Percentiles rank a stretch among this genome's conserved stretches.
phyloP scores from a whole-genome alignment of 2,797 vertebrate genomes.

The Gymnoscopelus braueri region DNA sequence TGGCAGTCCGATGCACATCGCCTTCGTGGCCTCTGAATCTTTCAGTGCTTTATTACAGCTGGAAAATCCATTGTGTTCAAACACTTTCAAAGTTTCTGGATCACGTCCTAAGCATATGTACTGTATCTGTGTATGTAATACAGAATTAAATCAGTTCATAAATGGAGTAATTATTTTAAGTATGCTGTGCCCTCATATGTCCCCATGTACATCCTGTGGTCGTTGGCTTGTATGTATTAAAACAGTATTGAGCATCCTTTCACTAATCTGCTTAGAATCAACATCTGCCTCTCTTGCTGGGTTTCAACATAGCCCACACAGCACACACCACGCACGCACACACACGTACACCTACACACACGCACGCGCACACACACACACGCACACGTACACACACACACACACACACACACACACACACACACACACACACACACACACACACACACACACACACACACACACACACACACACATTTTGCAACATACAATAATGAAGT shows the following conservation, averaged over 20 bases:
- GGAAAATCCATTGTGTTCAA: too few species aligned
- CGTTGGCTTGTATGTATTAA: slow-evolving; percentile 40
- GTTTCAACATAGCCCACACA: slow-evolving; percentile 31
- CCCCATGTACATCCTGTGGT: slow-evolving; percentile 22
- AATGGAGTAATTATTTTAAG: too few species aligned
- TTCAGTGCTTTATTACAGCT: too few species aligned
- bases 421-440: not conserved
- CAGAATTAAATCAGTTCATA: too few species aligned
- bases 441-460: not conserved
- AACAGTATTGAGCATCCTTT: slow-evolving; percentile 60
- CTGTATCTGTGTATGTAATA: too few species aligned
- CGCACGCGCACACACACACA: not conserved
- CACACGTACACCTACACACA: not conserved
- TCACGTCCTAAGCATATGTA: too few species aligned
- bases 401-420: not conserved
- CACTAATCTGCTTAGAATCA: slow-evolving; percentile 63
- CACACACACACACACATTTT: too few species aligned
- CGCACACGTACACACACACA: not conserved
- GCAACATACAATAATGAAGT: too few species aligned
- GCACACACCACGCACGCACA: not conserved
- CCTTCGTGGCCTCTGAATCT: too few species aligned
- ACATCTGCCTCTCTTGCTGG: slow-evolving; percentile 62
- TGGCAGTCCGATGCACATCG: too few species aligned
- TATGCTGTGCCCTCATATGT: slow-evolving; percentile 21
- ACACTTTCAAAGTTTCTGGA: too few species aligned